Evolutionary conservation across 2,113 vertebrate species (phyloP), one percentile per base, ranked within the genome.

Genomic region (Cromileptes altivelis): DNA sequence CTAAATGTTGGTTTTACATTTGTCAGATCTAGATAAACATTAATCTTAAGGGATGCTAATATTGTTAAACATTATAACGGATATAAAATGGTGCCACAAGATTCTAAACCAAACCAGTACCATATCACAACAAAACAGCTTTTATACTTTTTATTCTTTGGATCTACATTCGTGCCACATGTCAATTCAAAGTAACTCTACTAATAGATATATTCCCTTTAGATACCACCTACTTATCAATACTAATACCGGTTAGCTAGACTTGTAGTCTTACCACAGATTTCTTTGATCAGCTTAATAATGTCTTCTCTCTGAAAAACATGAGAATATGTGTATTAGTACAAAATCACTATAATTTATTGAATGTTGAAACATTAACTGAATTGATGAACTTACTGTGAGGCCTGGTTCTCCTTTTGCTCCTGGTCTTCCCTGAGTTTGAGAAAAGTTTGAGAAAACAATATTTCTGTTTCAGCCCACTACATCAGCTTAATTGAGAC

Each of bases 281-380:
- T 97, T 92, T 98, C 96, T 92, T 96, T 98, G 80, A 98, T 97
- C 91, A 98, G 91, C 91, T 96, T 97, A 88, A 98, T 96, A 47
- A 98, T 93, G 88, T 97, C 97, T 91, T 98, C 96, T 95, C 94
- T 97, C 96, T 97, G 90, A 80, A 94, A 92, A 70, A 79, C 21
- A 75, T 42, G 10, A 45, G 12, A 33, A 45, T 42, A 62, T n/a
- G 33, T 0, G 18, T 2, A 58, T 77, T 53, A 33, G 14, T 40
- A 60, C 12, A 63, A 47, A 65, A 15, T 21, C 0, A 18, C 4
- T 27, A 4, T 42, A 6, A 33, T 76, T 62, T 47, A 19, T n/a
- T 63, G 4, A 64, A 42, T 27, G 15, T 25, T 71, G 4, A 1
- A 68, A 40, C 30, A 68, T 55, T 18, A 33, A 14, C 19, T 77